Base-by-base conservation (phyloP, 2,113 vertebrate genomes). In the Callopanchax toddi region DNA sequence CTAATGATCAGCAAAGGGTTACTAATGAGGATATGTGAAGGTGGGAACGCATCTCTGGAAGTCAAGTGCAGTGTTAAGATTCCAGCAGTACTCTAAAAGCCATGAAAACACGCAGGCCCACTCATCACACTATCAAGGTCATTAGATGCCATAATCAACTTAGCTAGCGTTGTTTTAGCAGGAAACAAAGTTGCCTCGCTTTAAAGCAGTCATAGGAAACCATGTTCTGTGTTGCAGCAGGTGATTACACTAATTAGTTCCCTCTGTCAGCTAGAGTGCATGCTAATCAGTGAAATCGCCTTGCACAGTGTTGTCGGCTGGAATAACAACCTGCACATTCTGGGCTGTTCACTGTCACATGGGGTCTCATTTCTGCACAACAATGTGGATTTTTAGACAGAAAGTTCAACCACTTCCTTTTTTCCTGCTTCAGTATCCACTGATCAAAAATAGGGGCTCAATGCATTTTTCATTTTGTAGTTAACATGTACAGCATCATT, bases 1-100 rank as follows among this genome's bases (percentile, higher is more conserved):
- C 70, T 92, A 92, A 93, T 89, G 89, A 89, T 85, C 84, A 86
- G 84, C 72, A 86, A 88, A 89, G 73, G 76, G 73, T 71, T 79
- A 66, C 71, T 92, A 92, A 93, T 92, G 90, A 91, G 87, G 84
- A 88, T 81, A 86, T 89, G 84, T 88, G 86, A 88, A 87, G 89
- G 87, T 87, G 89, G 85, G 78, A 86, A 87, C 83, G 73, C 82
- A 86, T 84, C 75, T 85, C 75, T 74, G 56, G 74, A 79, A 87
- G 79, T 84, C 86, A 85, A 85, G 76, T 76, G 81, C 76, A 60
- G 43, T 45, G 79, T 81, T 80, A 80, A 71, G 66, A 83, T 86
- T 88, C 82, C 65, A 61, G 64, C 60, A 22, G 76, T 80, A 79
- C 37, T 67, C 81, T 89, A 82, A 90, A 75, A 88, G 83, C 76